These are phyloP conservation scores for Atta cephalotes DNA, from an alignment of 1,140 invertebrate species.

Conservation along the genomic window DNA sequence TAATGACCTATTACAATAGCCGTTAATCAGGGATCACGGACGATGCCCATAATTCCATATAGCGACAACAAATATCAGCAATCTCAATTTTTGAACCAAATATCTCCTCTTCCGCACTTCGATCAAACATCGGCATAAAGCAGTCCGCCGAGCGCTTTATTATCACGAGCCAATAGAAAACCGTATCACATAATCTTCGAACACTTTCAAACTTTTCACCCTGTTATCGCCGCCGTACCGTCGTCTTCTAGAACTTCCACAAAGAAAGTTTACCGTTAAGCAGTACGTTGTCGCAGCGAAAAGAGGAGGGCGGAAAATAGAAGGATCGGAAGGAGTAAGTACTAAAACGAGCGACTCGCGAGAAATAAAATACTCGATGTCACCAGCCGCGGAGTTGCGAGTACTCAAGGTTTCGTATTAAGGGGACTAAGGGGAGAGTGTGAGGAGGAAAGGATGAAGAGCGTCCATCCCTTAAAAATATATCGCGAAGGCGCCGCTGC, in stretches of 20 bases:
- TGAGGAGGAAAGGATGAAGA: background rate
- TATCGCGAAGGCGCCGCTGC: constrained; percentile 81
- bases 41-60: constrained; percentile 26
- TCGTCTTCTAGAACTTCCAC: constrained; percentile 55
- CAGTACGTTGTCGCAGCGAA: constrained; percentile 43
- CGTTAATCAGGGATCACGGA: constrained; percentile 21
- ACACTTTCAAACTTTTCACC: constrained; percentile 69
- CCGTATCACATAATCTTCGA: constrained; percentile 67
- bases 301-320: background rate
- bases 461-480: constrained; percentile 80
- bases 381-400: constrained; percentile 55
- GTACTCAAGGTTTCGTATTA: constrained; percentile 46
- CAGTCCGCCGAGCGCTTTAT: constrained; percentile 65
- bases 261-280: constrained; percentile 64
- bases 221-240: constrained; percentile 64
- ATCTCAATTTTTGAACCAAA: constrained; percentile 49
- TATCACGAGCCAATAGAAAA: constrained; percentile 59
- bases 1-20: constrained; percentile 34
- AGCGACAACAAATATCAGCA: constrained; percentile 20
- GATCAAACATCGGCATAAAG: constrained; percentile 66
- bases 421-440: background rate
- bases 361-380: constrained; percentile 70
- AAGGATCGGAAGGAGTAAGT: constrained; percentile 30
- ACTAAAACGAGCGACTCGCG: constrained; percentile 64
- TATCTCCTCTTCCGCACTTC: background rate